Evolutionary conservation across 2,113 vertebrate species (phyloP).

Genomic region (Mesitornis unicolor): DNA sequence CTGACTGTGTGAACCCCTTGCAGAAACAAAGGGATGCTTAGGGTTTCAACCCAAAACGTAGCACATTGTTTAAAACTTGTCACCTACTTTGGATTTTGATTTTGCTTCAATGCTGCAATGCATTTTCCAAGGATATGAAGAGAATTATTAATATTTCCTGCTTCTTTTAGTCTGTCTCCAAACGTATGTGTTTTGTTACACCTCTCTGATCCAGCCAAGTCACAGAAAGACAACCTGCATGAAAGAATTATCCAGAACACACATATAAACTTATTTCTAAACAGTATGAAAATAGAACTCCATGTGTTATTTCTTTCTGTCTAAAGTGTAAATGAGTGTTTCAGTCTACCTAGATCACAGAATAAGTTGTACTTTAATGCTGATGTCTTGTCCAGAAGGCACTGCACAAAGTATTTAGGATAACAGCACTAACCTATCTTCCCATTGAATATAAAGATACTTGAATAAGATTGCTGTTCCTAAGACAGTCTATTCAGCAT

Average conservation of each 20-base stretch:
- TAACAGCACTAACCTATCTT: neutral
- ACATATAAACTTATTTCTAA: neutral
- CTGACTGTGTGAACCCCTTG: neutral
- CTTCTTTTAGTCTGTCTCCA: constrained; percentile 88
- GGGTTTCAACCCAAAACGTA: neutral
- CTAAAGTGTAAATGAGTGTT: neutral
- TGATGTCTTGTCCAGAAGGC: neutral
- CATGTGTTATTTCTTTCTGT: neutral
- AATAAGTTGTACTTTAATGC: neutral
- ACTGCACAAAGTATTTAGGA: neutral
- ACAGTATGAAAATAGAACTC: neutral
- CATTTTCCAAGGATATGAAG: constrained; percentile 90
- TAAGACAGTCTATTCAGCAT: neutral
- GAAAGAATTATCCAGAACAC: neutral
- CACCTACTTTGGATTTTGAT: constrained; percentile 80
- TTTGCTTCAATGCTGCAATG: constrained; percentile 83
- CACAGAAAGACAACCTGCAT: constrained; percentile 84
- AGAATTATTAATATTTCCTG: constrained; percentile 90
- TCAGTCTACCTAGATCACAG: neutral
- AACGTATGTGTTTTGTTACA: constrained; percentile 87
- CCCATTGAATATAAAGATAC: neutral
- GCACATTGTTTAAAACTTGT: neutral
- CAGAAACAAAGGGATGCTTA: neutral
- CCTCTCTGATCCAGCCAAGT: constrained; percentile 89
- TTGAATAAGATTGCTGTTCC: neutral